Evolutionary conservation across 2,113 vertebrate species (phyloP).

Genomic region (Apaloderma vittatum): DNA sequence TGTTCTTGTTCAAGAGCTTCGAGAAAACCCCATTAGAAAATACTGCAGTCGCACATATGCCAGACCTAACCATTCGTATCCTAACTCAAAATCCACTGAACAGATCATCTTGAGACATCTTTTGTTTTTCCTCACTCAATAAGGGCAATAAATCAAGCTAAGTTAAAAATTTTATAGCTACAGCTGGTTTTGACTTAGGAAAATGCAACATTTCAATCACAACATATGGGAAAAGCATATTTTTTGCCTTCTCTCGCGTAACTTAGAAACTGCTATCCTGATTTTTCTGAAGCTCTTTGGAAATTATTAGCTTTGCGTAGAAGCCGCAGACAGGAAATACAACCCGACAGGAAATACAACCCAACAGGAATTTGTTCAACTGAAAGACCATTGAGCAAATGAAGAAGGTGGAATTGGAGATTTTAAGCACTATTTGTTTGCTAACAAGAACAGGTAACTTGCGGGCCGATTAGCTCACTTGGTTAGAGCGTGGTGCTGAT

Average conservation of each 20-base stretch:
- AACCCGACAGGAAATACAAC: neutral
- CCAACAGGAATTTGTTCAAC: neutral
- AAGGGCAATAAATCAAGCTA: constrained; percentile 58
- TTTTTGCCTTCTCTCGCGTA: neutral
- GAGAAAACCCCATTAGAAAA: constrained; percentile 9
- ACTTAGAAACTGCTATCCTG: constrained; percentile 17
- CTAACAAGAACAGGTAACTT: neutral
- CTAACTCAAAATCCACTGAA: constrained; percentile 21
- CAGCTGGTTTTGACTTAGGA: constrained; percentile 68
- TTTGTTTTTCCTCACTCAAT: constrained; percentile 38
- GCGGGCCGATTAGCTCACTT: no score
- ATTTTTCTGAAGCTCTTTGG: constrained; percentile 4
- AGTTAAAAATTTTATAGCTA: constrained; percentile 59
- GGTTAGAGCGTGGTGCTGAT: no score
- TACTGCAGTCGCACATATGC: neutral
- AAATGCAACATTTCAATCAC: constrained; percentile 66
- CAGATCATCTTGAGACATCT: neutral
- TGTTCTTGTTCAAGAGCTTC: neutral
- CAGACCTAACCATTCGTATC: neutral
- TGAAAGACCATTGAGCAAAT: neutral
- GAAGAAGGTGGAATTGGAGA: neutral
- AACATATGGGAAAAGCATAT: constrained; percentile 56
- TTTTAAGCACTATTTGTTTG: constrained; percentile 3
- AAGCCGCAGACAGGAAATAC: neutral
- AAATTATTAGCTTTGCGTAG: neutral